Evolutionary conservation across 2,888 invertebrate genomes (phyloP).

Genomic region (Latrodectus elegans): DNA sequence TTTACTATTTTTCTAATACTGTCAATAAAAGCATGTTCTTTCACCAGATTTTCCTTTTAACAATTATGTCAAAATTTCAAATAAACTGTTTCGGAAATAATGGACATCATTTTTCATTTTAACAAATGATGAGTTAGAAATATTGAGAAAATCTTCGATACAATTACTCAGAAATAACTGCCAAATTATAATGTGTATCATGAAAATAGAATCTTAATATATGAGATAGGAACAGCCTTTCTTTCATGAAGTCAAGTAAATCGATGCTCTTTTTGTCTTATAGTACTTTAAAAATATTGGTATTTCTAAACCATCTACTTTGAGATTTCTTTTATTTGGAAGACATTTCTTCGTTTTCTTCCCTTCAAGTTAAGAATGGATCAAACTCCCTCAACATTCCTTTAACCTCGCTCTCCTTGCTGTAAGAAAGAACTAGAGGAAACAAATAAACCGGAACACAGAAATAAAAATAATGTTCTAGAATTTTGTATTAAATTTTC

Average conservation of each 20-base stretch:
- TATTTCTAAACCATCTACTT: conserved; percentile 22
- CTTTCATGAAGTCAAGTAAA: conserved; percentile 22
- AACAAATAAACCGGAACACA: not conserved
- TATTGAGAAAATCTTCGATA: not conserved
- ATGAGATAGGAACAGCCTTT: not conserved
- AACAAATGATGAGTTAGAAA: too few species aligned
- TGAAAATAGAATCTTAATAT: not conserved
- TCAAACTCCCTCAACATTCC: conserved; percentile 18
- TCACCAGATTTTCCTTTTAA: too few species aligned
- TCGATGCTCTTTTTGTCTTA: conserved; percentile 9
- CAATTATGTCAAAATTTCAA: too few species aligned
- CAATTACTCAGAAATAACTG: not conserved
- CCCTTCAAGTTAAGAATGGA: conserved; percentile 19
- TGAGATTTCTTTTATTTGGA: conserved; percentile 22
- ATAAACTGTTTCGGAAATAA: too few species aligned
- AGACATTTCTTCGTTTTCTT: conserved; percentile 5
- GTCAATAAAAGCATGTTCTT: too few species aligned
- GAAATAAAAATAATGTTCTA: not conserved
- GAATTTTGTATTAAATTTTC: not conserved
- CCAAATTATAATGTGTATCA: not conserved
- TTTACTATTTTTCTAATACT: too few species aligned
- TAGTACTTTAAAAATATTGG: conserved; percentile 19
- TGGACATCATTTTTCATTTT: too few species aligned
- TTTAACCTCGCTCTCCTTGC: not conserved
- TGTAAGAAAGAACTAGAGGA: not conserved